Base-by-base conservation (phyloP, 2,113 vertebrate species). In the Sander vitreus region DNA sequence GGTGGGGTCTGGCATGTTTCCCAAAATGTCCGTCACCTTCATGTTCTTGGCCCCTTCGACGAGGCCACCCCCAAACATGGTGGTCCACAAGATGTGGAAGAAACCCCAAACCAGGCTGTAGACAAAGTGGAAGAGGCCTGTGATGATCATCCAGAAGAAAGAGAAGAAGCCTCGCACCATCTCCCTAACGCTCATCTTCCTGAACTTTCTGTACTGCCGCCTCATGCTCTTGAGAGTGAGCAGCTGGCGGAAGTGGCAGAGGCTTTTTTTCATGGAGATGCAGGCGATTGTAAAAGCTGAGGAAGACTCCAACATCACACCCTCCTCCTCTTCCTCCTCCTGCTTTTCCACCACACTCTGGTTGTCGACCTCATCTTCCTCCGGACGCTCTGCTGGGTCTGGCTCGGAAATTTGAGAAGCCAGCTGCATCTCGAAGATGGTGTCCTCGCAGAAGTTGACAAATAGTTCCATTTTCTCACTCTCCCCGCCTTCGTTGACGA, bases 381-480 rank as follows among this genome's bases (percentile, higher is more conserved):
- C 96, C 0, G 90, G 93, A 25, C 97, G 96, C 79, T 99, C 98
- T 0, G 95, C 84, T 1, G 96, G 92, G 78, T 99, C 98, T 0
- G 97, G 96, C 85, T 99, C 98, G 1, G 98, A 99, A 81, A 99
- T 99, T 86, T 98, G 97, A 0, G 98, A 99, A 0, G 98, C 98
- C 60, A 99, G 83, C 72, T 99, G 98, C 98, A 99, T 99, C 94
- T 99, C 98, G 88, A 99, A 99, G 91, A 99, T 99, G 0, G 98
- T 99, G 83, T 99, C 98, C 89, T 99, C 98, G 30, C 98, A 99
- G 91, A 99, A 99, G 89, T 98, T 99, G n/a, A 99, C 98, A 65
- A 99, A 99, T 10, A 99, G 95, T 57, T 99, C 98, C 98, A 99
- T 99, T 94, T 99, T 99, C 86, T 99, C 98, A n/a, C 98, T 97